Base-by-base conservation (phyloP, 1,140 invertebrate genomes). In the Zaprionus africanus region DNA sequence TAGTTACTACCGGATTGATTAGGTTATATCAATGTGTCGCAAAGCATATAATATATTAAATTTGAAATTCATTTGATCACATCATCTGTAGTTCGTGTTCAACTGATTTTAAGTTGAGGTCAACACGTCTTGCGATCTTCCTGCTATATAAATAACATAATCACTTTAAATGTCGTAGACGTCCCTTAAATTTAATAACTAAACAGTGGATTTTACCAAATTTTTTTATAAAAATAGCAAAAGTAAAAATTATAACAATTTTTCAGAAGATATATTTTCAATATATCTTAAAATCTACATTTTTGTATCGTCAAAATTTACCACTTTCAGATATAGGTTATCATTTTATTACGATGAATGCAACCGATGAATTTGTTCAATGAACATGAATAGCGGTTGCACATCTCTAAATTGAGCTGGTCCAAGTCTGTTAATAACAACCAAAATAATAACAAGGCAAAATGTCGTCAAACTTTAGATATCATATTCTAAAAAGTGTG, bases 381-480 rank as follows among this genome's bases (percentile, higher is more conserved):
- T 34, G 17, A 36, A 58, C 22, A 9, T 22, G 26, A n/a, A 22
- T 15, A 26, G 0, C 17, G 3, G n/a, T 7, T 13, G 72, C n/a
- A n/a, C 69, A 76, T 69, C 49, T 3, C 65, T 41, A 74, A 17
- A 34, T 11, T 36, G 49, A 72, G 53, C 68, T 54, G 17, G 68
- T 72, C 9, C 22, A 56, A 43, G 41, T 38, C 17, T 13, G 60
- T 5, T 17, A 11, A 4, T 13, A 38, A 62, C 5, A 4, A 28
- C 7, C 6, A 1, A 28, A 51, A 46, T 17, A 22, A 24, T 51
- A 51, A 51, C 11, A 51, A 51, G 1, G 11, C 46, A 85, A 61
- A 31, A 91, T 91, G 88, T 75, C 80, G 7, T 76, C 81, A 41
- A 74, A 65, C 22, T 91, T 91, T 58, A 73, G 90, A 46, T 82